Base-by-base conservation (phyloP, 2,113 vertebrate species). In the Dipodomys spectabilis region DNA sequence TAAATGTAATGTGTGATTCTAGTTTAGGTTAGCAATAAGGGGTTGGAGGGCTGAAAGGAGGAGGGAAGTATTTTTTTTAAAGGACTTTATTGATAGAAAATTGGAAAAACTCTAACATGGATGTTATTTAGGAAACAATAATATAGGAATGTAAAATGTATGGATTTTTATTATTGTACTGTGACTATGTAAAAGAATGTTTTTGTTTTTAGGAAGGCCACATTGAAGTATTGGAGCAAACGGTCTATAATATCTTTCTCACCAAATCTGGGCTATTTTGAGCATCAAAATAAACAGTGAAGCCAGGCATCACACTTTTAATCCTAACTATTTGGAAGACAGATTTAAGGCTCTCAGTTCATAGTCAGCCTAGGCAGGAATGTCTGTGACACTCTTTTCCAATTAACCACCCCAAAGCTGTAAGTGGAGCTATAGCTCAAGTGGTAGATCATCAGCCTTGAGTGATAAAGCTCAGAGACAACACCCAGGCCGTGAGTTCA, bases 261-360 rank as follows among this genome's bases (percentile, higher is more conserved):
- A 73, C 82, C 62, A 91, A 90, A 93, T 77, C 60, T 75, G 81
- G 65, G 32, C 62, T 12, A 94, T 94, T 64, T 44, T 80, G 20
- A 89, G 28, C 28, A 93, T 79, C 79, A 94, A 88, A 91, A 83
- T 57, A 93, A 92, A 82, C 69, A 74, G 74, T 86, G 57, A 57
- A 57, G 53, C 53, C 53, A 57, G 53, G 53, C 53, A 57, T 57
- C 15, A 57, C 53, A 57, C 53, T 57, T 57, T 57, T 57, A 57
- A 57, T 57, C 53, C 53, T 57, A 57, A 13, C 53, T 57, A 57
- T 13, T 57, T 13, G 15, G 53, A 57, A 57, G 53, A 18, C 53
- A 57, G 53, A 57, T 57, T 18, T 57, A 57, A 57, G 53, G 53
- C 53, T 57, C 53, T 13, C 53, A 57, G 15, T 57, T 57, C 53